Conservation (phyloP, 2,888 invertebrate species). For the Hypomecis atomaria region DNA sequence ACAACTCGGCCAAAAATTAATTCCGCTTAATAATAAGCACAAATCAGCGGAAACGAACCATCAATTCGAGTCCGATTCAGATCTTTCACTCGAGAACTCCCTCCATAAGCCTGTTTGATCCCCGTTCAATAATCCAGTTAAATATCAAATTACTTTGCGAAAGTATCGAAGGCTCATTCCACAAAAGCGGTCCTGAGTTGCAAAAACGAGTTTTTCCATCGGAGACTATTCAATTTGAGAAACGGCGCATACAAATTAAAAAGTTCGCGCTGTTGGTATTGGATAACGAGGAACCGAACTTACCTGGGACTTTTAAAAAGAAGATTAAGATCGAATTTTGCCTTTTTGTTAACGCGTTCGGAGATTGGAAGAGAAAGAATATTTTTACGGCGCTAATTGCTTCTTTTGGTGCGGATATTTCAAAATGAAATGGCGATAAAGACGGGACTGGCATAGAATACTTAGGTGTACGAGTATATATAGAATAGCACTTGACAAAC, state of each 20-base stretch:
- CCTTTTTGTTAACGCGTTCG: constrained; percentile 13
- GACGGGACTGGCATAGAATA: no score
- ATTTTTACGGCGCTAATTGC: constrained; percentile 13
- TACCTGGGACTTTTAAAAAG: constrained; percentile 20
- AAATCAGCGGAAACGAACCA: constrained; percentile 5
- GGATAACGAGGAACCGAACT: constrained; percentile 29
- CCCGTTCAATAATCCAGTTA: constrained; percentile 35
- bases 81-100: constrained; percentile 5
- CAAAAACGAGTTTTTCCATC: constrained; percentile 27
- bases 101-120: constrained; percentile 26
- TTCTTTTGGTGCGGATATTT: constrained; percentile 1
- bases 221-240: constrained; percentile 34
- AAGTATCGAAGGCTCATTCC: constrained; percentile 33
- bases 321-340: constrained; percentile 19
- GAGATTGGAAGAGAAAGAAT: constrained; percentile 11
- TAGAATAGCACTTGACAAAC: no score
- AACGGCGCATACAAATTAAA: constrained; percentile 36
- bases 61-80: constrained; percentile 9
- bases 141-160: constrained; percentile 33
- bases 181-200: constrained; percentile 29
- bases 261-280: constrained; percentile 27
- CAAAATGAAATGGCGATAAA: neutral
- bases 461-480: neutral
- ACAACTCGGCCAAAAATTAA: constrained; percentile 9
- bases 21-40: constrained; percentile 17